Evolutionary conservation across 2,888 invertebrate species (phyloP).

Genomic region (Mesopsocus fuscifrons): DNA sequence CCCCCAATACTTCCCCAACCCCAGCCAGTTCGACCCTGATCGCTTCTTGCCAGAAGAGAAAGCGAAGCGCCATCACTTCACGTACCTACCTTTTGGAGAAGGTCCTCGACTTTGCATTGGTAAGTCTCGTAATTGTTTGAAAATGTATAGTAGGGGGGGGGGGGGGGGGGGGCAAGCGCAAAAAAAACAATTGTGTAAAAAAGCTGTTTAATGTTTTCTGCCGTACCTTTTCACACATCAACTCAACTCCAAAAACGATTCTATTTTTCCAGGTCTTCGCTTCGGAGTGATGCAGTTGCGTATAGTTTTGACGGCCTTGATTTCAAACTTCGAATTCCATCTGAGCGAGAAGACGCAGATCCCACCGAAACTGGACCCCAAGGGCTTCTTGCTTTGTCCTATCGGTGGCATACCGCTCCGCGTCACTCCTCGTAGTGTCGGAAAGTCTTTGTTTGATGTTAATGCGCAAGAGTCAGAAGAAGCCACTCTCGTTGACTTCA

Average conservation of each 20-base stretch:
- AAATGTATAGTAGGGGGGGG: too few relatives aligned
- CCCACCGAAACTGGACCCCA: conserved; percentile 12
- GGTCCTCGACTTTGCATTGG: conserved; percentile 18
- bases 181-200: too few relatives aligned
- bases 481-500: too few relatives aligned
- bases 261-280: conserved; percentile 12
- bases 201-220: too few relatives aligned
- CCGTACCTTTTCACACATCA: too few relatives aligned
- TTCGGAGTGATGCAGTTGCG: conserved; percentile 13
- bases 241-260: too few relatives aligned
- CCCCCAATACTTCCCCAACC: conserved; percentile 19
- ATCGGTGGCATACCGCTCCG: conserved; percentile 1
- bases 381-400: conserved; percentile 4
- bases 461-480: conserved; percentile 9
- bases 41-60: conserved; percentile 14
- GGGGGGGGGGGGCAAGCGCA: too few relatives aligned
- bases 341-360: conserved; percentile 13
- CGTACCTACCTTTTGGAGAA: conserved; percentile 16
- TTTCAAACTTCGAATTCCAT: conserved; percentile 12
- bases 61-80: conserved; percentile 15
- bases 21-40: conserved; percentile 21
- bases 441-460: conserved; percentile 4
- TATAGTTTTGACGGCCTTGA: conserved; percentile 11
- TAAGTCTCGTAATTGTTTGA: conserved; percentile 8
- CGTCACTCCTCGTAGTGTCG: background rate